Base-by-base conservation (phyloP, 2,888 invertebrate species). In the Drosophila merina region DNA sequence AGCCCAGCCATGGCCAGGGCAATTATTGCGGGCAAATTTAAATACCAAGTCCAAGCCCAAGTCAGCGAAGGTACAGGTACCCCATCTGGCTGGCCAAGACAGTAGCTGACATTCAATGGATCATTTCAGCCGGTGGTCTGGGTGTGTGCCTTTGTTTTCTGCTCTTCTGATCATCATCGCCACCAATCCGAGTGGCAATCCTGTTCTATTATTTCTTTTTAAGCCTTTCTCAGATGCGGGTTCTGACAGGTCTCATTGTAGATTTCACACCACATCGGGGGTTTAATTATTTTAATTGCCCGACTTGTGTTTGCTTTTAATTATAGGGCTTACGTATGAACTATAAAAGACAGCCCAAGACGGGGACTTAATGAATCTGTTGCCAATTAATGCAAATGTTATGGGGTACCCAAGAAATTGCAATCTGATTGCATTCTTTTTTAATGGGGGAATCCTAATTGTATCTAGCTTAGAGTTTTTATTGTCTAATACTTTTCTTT, bases 11-110 rank as follows among this genome's bases (percentile, higher is more conserved):
- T 81, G 74, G 76, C 72, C 75, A 72, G 59, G 66, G 78, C 76
- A 88, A 87, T 87, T 88, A 89, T 64, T 81, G 75, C 84, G 87
- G 75, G 76, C 88, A 88, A 89, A 87, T 87, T 87, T 89, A 87
- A 89, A 87, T 89, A 80, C 88, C 89, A 70, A 71, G 67, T 54
- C 68, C 57, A 59, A 50, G 54, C 42, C 31, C 31, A 25, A 38
- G 57, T 47, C 33, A 12, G 57, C 31, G 40, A 48, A 74, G 48
- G 57, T 76, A 82, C 67, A 12, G 51, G 57, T 72, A 72, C 70
- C 20, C 57, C 33, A 64, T 38, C 47, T n/a, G 12, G 50, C 36
- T 38, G 31, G 30, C 51, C 74, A 66, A 66, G 74, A 82, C 82
- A 68, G 58, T 62, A 66, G 64, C 87, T 88, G 88, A 82, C 85